Base-by-base conservation (phyloP, 2,888 invertebrate genomes). In the Liopterus haemorrhoidalis region DNA sequence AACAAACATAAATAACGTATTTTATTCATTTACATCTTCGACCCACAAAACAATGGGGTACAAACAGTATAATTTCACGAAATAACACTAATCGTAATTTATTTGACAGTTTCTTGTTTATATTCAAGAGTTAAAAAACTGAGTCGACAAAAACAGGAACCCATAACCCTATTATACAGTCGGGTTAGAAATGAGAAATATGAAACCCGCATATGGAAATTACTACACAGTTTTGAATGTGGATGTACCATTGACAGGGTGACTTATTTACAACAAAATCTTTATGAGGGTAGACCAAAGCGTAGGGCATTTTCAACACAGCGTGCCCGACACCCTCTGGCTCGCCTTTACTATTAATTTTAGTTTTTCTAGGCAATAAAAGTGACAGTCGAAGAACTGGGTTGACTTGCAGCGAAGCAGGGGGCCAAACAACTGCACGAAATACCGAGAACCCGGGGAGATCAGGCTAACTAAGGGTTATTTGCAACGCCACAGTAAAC, bases 301-400 rank as follows among this genome's bases (percentile, higher is more conserved):
- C 11, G 31, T 28, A 20, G 25, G 33, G 32, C 49, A 18, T 11
- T 3, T 19, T 28, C 24, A 46, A 42, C 36, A 36, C 24, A 41
- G 31, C 35, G 33, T 20, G 43, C 18, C 44, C 32, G 41, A 22
- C 45, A 41, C 46, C 48, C 39, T 33, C 30, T 35, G 46, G 46
- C 48, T 49, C 41, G 49, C n/a, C 22, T 43, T 44, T 21, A 45
- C 51, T 48, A 54, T 54, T 52, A 54, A 52, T 54, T 52, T 52
- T 43, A 51, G 47, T 52, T 50, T 52, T 52, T 54, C 45, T 41
- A 50, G 37, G 54, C 51, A 54, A 54, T 54, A 54, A 54, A 54
- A 52, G 50, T 54, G 54, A 54, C 54, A 52, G 48, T 15, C 41
- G n/a, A n/a, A n/a, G n/a, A n/a, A n/a, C n/a, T n/a, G n/a, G n/a